Evolutionary conservation across 2,113 vertebrate species (phyloP).

Genomic region (Verasper variegatus): DNA sequence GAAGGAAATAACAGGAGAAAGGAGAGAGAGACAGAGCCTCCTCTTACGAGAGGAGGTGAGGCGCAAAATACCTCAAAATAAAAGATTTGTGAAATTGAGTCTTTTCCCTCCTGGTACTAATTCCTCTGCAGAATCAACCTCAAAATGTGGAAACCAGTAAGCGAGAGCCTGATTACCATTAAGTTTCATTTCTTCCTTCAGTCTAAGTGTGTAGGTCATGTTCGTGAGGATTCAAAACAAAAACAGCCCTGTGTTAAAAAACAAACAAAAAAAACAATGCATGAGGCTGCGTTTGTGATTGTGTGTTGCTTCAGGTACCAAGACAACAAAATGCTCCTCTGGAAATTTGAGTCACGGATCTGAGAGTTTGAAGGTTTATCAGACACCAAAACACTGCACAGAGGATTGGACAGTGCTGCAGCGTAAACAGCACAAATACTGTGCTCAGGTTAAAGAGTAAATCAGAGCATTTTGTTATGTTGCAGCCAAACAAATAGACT

Average conservation of each 20-base stretch:
- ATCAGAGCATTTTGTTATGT: too few relatives aligned
- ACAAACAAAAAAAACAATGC: too few relatives aligned
- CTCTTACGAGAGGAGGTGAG: neutral
- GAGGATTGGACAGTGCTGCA: too few relatives aligned
- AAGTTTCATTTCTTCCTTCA: neutral
- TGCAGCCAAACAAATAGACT: too few relatives aligned
- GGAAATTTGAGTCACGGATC: neutral
- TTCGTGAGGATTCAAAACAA: neutral
- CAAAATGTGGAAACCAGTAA: neutral
- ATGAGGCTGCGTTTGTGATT: neutral
- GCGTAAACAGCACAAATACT: too few relatives aligned
- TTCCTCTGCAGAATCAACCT: neutral
- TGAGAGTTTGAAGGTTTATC: neutral
- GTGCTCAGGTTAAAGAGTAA: too few relatives aligned
- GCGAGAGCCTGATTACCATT: neutral
- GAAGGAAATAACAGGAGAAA: neutral
- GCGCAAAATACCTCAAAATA: neutral
- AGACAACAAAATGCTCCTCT: neutral
- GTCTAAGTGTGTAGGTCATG: neutral
- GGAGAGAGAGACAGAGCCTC: neutral
- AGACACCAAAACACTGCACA: neutral
- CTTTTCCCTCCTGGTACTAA: neutral
- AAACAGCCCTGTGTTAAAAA: neutral
- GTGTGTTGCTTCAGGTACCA: neutral
- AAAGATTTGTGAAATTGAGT: neutral